Evolutionary conservation across 2,113 vertebrate species (phyloP).

Genomic region (Pygoscelis antarcticus): DNA sequence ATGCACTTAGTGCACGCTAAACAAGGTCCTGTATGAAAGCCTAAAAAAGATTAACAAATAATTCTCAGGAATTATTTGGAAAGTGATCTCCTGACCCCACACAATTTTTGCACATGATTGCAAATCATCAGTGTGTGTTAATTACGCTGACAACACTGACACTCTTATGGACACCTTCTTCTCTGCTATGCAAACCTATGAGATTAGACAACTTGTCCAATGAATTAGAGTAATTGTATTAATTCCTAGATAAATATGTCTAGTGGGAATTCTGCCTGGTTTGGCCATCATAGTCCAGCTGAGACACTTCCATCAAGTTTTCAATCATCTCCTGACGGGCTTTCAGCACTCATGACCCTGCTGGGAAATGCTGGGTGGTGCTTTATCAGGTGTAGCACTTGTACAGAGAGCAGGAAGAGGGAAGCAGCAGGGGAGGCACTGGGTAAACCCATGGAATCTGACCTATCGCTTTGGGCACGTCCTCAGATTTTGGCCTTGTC

Average conservation of each 20-base stretch:
- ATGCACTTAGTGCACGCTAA: background rate
- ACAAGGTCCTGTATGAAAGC: background rate
- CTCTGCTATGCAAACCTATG: constrained; percentile 43
- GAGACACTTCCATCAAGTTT: constrained; percentile 52
- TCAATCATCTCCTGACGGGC: constrained; percentile 48
- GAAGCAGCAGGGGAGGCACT: background rate
- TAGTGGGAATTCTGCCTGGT: constrained; percentile 54
- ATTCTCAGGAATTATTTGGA: constrained; percentile 34
- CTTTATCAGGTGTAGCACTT: constrained; percentile 47
- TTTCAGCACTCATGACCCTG: constrained; percentile 19
- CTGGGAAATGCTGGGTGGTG: constrained; percentile 5
- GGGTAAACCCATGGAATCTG: background rate
- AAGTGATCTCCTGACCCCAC: constrained; percentile 13
- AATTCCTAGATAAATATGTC: constrained; percentile 45
- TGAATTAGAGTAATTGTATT: constrained; percentile 66
- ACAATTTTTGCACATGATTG: background rate
- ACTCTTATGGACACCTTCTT: constrained; percentile 24
- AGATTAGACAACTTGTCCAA: constrained; percentile 68
- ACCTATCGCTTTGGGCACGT: background rate
- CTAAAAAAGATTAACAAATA: background rate
- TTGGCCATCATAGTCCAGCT: constrained; percentile 33
- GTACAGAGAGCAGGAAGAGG: background rate
- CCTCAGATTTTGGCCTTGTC: background rate
- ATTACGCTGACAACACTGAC: constrained; percentile 15
- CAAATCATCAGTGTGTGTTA: constrained; percentile 25